Conservation (phyloP, 2,797 vertebrate genomes). For the Trachurus trachurus region DNA sequence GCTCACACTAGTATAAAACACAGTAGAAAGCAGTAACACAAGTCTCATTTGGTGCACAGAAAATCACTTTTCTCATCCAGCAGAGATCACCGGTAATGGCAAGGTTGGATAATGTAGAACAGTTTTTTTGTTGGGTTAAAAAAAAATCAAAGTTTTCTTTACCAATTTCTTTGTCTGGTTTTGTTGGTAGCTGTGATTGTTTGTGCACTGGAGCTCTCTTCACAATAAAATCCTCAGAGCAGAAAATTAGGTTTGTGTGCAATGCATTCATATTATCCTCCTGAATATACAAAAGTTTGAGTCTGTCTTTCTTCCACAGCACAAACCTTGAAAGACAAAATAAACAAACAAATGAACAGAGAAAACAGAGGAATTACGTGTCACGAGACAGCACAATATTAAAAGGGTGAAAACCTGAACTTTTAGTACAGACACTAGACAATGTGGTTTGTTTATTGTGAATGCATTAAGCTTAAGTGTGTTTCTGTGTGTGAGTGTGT, state of each 20-base stretch:
- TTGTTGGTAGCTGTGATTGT: not conserved
- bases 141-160: not conserved
- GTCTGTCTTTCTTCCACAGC: not conserved
- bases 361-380: not conserved
- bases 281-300: not conserved
- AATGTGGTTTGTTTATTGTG: not conserved
- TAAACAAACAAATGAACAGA: not conserved
- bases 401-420: not conserved
- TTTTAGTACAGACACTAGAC: not conserved
- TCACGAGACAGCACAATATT: not conserved
- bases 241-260: conserved; percentile 15
- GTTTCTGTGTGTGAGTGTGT: not conserved
- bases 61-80: not conserved
- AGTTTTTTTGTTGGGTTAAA: not conserved
- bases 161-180: not conserved
- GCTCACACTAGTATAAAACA: not conserved
- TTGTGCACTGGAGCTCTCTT: not conserved
- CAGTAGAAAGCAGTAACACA: not conserved
- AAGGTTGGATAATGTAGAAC: not conserved
- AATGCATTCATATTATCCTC: conserved; percentile 1
- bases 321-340: not conserved
- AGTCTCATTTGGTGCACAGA: not conserved
- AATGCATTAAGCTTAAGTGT: not conserved
- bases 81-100: conserved; percentile 1
- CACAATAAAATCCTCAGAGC: conserved; percentile 17